These are phyloP conservation scores for Tenrec ecaudatus DNA, from an alignment of 2,113 vertebrate genomes.

Conservation along the genomic window DNA sequence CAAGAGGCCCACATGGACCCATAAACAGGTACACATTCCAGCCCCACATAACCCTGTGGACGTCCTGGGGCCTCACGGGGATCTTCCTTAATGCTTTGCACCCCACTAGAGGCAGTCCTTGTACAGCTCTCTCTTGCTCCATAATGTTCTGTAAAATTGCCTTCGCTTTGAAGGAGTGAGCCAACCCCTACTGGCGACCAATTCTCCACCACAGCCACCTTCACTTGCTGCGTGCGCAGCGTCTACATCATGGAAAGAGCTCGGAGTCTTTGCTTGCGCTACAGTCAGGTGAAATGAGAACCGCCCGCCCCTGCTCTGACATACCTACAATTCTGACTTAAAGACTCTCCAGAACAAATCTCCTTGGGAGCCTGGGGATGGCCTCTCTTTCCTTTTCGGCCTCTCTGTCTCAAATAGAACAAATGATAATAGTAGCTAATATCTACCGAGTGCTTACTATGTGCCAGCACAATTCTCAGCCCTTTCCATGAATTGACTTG, in stretches of 20 bases:
- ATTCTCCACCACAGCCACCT: neutral
- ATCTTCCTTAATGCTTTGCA: neutral
- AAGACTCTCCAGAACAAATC: neutral
- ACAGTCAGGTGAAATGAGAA: neutral
- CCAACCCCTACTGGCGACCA: neutral
- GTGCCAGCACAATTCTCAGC: neutral
- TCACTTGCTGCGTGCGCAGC: neutral
- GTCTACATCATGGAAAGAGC: neutral
- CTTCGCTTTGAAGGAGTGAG: neutral
- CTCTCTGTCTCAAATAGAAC: conserved; percentile 9
- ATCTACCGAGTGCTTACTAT: neutral
- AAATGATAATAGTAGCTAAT: neutral
- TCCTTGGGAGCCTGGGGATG: neutral
- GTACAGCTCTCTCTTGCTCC: neutral
- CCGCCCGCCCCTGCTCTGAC: neutral
- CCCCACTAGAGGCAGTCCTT: too few species aligned
- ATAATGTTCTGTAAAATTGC: neutral
- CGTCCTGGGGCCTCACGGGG: neutral
- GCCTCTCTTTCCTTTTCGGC: neutral
- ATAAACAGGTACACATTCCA: neutral
- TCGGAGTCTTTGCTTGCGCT: neutral
- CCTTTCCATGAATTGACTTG: neutral
- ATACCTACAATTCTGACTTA: neutral
- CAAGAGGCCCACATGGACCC: neutral
- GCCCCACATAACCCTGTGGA: neutral